Conservation (phyloP, 2,797 vertebrate genomes). For the Diglossa cyanea region DNA sequence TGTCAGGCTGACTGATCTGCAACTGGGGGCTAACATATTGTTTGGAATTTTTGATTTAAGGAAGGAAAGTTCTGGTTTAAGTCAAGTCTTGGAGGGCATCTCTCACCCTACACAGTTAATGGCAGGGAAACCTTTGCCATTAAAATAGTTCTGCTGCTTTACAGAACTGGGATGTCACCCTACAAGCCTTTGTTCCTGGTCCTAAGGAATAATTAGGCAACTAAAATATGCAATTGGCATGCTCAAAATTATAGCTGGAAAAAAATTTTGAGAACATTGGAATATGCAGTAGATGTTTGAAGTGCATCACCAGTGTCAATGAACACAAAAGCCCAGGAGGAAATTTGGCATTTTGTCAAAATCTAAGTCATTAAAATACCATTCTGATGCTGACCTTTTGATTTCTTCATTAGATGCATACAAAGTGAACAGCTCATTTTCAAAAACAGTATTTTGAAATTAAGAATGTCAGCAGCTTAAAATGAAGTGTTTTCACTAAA, state of each 20-base stretch:
- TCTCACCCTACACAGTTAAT: neutral
- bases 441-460: neutral
- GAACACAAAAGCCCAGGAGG: neutral
- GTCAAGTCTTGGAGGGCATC: neutral
- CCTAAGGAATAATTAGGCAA: neutral
- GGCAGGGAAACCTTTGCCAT: neutral
- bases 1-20: neutral
- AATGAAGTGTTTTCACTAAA: neutral
- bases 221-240: neutral
- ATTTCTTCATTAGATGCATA: neutral
- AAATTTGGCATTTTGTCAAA: neutral
- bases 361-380: neutral
- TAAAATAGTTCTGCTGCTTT: neutral
- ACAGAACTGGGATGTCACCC: fast-evolving
- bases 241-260: neutral
- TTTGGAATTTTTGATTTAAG: neutral
- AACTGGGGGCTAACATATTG: neutral
- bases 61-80: neutral
- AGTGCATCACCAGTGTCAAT: neutral
- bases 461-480: neutral
- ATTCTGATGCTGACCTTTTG: neutral
- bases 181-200: neutral
- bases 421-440: neutral
- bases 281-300: neutral
- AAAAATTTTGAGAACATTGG: neutral